These are phyloP conservation scores for Metallyticus violacea DNA, from an alignment of 2,888 invertebrate species.

Conservation along the genomic window DNA sequence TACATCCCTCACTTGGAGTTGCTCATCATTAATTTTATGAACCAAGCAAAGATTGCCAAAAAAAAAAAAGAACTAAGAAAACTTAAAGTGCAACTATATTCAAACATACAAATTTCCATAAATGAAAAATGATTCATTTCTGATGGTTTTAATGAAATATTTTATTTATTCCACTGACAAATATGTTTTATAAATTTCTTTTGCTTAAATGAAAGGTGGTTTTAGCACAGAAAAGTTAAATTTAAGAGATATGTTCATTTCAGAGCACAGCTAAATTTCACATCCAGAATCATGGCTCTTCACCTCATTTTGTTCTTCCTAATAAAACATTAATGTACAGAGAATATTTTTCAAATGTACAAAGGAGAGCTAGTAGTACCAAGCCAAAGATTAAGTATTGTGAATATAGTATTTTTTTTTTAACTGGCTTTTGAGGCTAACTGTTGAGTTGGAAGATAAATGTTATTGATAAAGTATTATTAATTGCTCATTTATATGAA, in stretches of 20 bases:
- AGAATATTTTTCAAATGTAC: background rate
- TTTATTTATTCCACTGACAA: background rate
- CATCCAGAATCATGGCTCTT: background rate
- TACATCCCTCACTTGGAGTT: background rate
- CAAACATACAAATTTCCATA: too few relatives aligned
- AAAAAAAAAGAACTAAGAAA: background rate
- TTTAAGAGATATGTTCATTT: background rate
- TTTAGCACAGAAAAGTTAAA: too few relatives aligned
- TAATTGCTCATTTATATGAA: conserved; percentile 15
- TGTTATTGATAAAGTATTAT: conserved; percentile 3
- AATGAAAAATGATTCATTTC: background rate
- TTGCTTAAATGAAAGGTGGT: too few relatives aligned
- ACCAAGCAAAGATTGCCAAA: background rate
- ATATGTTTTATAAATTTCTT: background rate
- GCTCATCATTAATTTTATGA: background rate
- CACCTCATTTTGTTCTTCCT: background rate
- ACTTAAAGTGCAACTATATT: too few relatives aligned
- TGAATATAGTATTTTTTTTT: background rate
- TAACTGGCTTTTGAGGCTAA: background rate
- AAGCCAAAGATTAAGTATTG: background rate
- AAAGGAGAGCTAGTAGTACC: background rate
- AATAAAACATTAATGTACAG: background rate
- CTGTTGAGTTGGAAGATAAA: background rate
- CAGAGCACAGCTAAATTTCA: background rate
- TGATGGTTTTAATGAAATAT: background rate